A percentile compares a stretch with the other conserved stretches of the same genome.
Conservation (phyloP, 1,140 invertebrate species). For the Zaprionus ghesquierei region DNA sequence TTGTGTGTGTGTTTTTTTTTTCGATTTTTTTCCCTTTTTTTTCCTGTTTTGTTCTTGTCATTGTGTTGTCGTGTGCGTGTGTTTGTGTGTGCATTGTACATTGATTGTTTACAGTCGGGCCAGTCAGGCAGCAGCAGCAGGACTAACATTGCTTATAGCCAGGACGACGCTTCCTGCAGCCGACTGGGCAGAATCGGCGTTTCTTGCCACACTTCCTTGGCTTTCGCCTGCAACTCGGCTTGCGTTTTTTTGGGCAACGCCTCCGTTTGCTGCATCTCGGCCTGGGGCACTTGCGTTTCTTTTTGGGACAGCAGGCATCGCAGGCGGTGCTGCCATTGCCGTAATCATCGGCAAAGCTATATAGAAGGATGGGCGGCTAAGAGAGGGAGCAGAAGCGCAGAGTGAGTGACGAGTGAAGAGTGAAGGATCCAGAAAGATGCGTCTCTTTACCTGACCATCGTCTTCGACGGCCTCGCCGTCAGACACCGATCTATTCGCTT, state of each 20-base stretch:
- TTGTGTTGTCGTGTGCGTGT: neutral
- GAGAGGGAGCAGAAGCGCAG: no score
- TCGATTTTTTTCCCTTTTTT: neutral
- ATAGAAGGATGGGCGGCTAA: neutral
- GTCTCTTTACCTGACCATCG: neutral
- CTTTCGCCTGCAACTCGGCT: neutral
- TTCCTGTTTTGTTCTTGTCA: no score
- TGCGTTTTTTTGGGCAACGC: neutral
- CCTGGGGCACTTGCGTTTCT: neutral
- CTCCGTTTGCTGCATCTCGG: neutral
- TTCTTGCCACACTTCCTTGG: neutral
- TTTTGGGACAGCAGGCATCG: neutral
- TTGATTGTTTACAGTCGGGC: no score
- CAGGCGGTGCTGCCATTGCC: neutral
- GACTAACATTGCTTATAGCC: neutral
- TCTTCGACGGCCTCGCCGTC: neutral
- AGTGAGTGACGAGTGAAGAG: no score
- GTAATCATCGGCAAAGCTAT: neutral
- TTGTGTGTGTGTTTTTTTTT: neutral
- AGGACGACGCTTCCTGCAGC: neutral
- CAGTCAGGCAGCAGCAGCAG: no score
- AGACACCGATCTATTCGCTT: neutral
- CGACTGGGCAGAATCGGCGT: neutral
- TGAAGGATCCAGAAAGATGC: no score
- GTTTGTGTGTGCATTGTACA: no score